phyloP scores from a whole-genome alignment of 1,140 invertebrate species.

The Neodiprion lecontei region DNA sequence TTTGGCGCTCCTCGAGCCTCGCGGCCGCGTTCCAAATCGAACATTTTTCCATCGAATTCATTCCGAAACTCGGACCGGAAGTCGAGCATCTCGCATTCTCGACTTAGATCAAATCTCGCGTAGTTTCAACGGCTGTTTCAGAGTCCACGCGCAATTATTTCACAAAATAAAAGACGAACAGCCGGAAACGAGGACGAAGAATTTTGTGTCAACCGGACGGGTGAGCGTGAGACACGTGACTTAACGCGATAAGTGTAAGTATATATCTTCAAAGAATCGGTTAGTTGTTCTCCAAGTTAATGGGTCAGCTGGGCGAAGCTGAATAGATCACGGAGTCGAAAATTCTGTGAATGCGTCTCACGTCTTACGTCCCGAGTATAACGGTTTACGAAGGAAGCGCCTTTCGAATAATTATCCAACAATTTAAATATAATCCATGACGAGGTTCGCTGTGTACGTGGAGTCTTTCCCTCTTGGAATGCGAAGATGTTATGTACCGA shows the following conservation, averaged over 20 bases:
- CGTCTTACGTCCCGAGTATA: not conserved
- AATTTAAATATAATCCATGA: not conserved
- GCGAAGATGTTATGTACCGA: not conserved
- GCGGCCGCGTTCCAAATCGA: not conserved
- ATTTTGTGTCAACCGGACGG: too few relatives aligned
- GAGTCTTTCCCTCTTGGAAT: too few relatives aligned
- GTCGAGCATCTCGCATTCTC: not conserved
- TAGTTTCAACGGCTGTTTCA: too few relatives aligned
- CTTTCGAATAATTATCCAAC: conserved; percentile 2
- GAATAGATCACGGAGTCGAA: not conserved
- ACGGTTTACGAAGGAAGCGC: not conserved
- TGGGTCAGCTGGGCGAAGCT: not conserved
- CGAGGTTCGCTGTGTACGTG: too few relatives aligned
- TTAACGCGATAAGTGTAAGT: too few relatives aligned
- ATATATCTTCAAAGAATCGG: too few relatives aligned
- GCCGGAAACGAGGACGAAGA: too few relatives aligned
- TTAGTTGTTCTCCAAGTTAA: not conserved
- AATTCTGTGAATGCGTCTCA: conserved; percentile 5
- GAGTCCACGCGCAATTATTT: too few relatives aligned
- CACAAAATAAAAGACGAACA: too few relatives aligned
- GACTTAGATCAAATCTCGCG: not conserved
- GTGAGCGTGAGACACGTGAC: too few relatives aligned
- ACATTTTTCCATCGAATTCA: not conserved
- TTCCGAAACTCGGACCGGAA: not conserved
- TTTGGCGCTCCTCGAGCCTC: not conserved